Base-by-base conservation (phyloP, 2,113 vertebrate genomes). In the Prochilodus magdalenae region DNA sequence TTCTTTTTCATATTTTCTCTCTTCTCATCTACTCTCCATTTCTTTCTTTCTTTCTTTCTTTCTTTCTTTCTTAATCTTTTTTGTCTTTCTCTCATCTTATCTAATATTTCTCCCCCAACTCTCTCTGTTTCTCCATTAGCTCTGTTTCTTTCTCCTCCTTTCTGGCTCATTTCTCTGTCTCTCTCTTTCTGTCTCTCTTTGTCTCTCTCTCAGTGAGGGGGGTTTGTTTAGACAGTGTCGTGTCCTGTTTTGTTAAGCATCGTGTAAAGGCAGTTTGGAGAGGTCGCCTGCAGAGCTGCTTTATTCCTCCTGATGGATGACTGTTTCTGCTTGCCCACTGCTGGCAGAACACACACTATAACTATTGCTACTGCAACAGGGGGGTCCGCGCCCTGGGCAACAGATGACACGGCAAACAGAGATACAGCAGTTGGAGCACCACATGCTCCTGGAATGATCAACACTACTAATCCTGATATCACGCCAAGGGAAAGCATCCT, bases 161-260 rank as follows among this genome's bases (percentile, higher is more conserved):
- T 14, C 13, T 49, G 8, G 1, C 13, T 18, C 16, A 16, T 20
- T 18, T 20, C 1, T 53, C 16, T 20, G 7, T 22, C 53, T 22
- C 20, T 55, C 7, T 20, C 5, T 55, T 55, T 22, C 16, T 16
- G 2, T 18, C 15, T 55, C 5, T 22, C 18, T 55, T 22, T 55
- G 5, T 20, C 7, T 22, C 16, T 22, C 3, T 22, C 70, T n/a
- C 18, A 55, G 5, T 44, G 40, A 44, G 40, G 4, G 40, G 22
- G 40, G 73, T 24, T 78, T 75, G 71, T 85, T 78, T 70, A 62
- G 60, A 82, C 24, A 81, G 80, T 73, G 40, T 60, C 69, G 73
- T 76, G 57, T 82, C 73, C 73, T 62, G 36, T 73, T 76, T 73
- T 76, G 73, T 69, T 75, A n/a, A 72, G 80, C 60, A 26, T 11